These are phyloP conservation scores for Pemphredon lugubris DNA, from an alignment of 2,888 invertebrate species.

Conservation along the genomic window DNA sequence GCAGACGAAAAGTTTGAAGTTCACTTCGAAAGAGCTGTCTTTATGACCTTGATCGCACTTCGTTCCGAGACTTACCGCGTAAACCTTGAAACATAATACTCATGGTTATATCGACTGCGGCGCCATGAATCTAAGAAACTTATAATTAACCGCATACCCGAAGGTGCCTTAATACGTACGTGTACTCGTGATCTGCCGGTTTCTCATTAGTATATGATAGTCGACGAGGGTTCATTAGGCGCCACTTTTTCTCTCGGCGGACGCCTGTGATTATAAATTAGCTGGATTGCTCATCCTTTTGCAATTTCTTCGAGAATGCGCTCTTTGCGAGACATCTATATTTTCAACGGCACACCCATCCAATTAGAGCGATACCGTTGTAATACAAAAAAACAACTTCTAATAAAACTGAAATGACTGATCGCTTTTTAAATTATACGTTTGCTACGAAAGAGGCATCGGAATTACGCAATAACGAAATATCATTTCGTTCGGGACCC, in stretches of 20 bases:
- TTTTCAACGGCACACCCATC: too few relatives aligned
- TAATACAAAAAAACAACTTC: too few relatives aligned
- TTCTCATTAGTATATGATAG: constrained; percentile 44
- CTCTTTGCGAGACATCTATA: constrained; percentile 6
- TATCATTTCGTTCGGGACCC: too few relatives aligned
- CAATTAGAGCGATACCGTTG: too few relatives aligned
- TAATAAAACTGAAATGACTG: too few relatives aligned
- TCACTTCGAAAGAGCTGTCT: constrained; percentile 18
- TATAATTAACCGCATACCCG: constrained; percentile 56
- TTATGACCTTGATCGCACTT: constrained; percentile 38
- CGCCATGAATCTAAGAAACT: constrained; percentile 42
- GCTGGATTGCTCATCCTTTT: constrained; percentile 14
- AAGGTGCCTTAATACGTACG: constrained; percentile 34
- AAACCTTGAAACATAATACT: constrained; percentile 46
- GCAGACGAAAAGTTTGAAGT: constrained; percentile 25
- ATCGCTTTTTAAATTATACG: too few relatives aligned
- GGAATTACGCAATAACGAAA: too few relatives aligned
- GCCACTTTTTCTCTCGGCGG: not conserved
- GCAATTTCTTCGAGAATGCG: not conserved
- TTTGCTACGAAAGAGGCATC: too few relatives aligned
- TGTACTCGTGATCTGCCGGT: constrained; percentile 18
- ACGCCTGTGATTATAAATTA: constrained; percentile 35
- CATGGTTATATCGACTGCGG: constrained; percentile 26
- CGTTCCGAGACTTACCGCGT: constrained; percentile 7
- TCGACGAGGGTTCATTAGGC: constrained; percentile 42